Conservation (phyloP, 2,888 invertebrate species). For the Gnatocerus cornutus region DNA sequence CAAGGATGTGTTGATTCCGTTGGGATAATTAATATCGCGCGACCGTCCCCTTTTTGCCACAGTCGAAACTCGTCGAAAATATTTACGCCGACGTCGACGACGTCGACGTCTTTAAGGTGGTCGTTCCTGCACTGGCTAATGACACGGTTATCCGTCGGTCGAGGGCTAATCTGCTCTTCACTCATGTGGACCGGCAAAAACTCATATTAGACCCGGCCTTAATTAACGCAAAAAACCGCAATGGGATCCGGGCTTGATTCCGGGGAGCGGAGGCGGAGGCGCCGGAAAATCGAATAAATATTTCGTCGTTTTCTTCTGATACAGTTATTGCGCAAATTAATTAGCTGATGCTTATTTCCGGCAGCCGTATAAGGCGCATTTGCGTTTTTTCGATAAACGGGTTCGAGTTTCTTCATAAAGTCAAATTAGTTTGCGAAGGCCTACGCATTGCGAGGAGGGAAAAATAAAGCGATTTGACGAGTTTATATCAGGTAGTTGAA, state of each 20-base stretch:
- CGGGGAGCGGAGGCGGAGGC: constrained; percentile 5
- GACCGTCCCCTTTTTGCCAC: constrained; percentile 36
- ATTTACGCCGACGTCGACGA: constrained; percentile 33
- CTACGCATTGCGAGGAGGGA: too few relatives aligned
- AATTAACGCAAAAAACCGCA: constrained; percentile 69
- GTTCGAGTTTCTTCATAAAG: too few relatives aligned
- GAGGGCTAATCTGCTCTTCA: constrained; percentile 67
- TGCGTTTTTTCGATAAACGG: too few relatives aligned
- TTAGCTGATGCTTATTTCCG: too few relatives aligned
- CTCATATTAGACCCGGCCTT: constrained; percentile 69
- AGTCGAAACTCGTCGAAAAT: constrained; percentile 29
- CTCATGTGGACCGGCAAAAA: constrained; percentile 69
- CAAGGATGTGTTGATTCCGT: constrained; percentile 67
- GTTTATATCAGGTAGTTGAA: too few relatives aligned
- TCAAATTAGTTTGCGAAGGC: too few relatives aligned
- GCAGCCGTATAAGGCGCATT: too few relatives aligned
- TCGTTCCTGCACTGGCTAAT: constrained; percentile 53
- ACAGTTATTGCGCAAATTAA: too few relatives aligned
- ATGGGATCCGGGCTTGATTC: constrained; percentile 50
- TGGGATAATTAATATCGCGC: constrained; percentile 66
- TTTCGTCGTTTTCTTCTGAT: too few relatives aligned
- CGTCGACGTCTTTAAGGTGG: constrained; percentile 34
- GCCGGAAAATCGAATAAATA: neutral
- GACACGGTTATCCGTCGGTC: constrained; percentile 62
- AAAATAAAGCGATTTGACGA: too few relatives aligned